These are phyloP conservation scores for Eriocheir sinensis DNA, from an alignment of 1,140 invertebrate genomes.

Conservation along the genomic window DNA sequence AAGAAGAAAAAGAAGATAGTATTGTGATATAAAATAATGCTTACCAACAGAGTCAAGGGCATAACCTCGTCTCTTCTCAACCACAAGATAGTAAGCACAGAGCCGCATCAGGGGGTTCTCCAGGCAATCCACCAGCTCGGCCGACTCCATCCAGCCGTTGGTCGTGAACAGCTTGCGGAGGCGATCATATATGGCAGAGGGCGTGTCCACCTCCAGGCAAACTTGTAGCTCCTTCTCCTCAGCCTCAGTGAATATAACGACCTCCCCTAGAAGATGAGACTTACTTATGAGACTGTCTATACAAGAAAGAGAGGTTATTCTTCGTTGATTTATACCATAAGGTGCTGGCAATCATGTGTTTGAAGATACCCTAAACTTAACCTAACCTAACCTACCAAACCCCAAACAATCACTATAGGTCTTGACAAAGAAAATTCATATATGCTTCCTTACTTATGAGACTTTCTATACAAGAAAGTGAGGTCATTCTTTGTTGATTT, in stretches of 20 bases:
- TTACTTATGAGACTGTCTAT: too few relatives aligned
- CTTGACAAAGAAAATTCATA: too few relatives aligned
- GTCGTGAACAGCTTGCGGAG: slow-evolving; percentile 66
- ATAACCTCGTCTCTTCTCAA: slow-evolving; percentile 87
- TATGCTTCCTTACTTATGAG: too few relatives aligned
- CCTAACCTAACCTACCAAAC: too few relatives aligned
- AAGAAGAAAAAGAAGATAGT: not conserved
- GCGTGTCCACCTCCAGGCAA: slow-evolving; percentile 43
- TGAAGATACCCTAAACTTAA: too few relatives aligned
- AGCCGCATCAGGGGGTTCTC: slow-evolving; percentile 84
- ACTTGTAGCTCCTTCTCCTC: slow-evolving; percentile 40
- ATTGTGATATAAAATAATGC: too few relatives aligned
- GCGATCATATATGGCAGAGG: slow-evolving; percentile 39
- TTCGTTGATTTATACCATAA: too few relatives aligned
- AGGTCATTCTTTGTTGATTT: too few relatives aligned
- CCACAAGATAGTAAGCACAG: slow-evolving; percentile 88
- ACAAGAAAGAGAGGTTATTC: too few relatives aligned
- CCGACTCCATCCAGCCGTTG: slow-evolving; percentile 81
- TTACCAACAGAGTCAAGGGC: slow-evolving; percentile 88
- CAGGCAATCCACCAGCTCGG: slow-evolving; percentile 80
- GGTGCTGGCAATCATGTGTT: too few relatives aligned
- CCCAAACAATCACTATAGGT: too few relatives aligned
- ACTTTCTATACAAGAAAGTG: too few relatives aligned
- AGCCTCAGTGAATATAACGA: slow-evolving; percentile 47
- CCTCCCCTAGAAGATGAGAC: slow-evolving; percentile 48